Evolutionary conservation across 2,888 invertebrate species (phyloP).

Genomic region (Stegophylla sp.): DNA sequence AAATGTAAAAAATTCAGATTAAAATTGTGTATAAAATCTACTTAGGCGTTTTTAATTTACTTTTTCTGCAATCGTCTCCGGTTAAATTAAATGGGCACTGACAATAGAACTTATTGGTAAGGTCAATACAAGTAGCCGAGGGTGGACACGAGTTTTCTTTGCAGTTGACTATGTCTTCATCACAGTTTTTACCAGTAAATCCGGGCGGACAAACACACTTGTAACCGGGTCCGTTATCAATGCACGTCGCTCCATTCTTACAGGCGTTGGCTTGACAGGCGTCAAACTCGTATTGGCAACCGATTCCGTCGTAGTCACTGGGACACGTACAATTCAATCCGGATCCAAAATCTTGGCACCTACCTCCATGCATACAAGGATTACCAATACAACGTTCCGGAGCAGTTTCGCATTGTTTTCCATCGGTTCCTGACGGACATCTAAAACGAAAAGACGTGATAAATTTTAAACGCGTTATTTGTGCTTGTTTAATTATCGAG

Average conservation of each 20-base stretch:
- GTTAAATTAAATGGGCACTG: conserved; percentile 96
- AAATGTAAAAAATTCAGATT: conserved; percentile 64
- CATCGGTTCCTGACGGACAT: conserved; percentile 93
- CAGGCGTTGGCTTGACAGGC: conserved; percentile 90
- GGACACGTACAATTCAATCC: conserved; percentile 93
- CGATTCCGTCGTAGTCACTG: conserved; percentile 82
- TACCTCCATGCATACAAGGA: conserved; percentile 95
- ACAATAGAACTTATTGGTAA: conserved; percentile 90
- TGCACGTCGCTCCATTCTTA: conserved; percentile 90
- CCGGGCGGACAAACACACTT: conserved; percentile 86
- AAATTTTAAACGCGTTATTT: too few species aligned
- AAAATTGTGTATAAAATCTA: conserved; percentile 20
- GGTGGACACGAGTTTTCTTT: conserved; percentile 93
- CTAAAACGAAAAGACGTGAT: conserved; percentile 65
- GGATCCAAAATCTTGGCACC: conserved; percentile 94
- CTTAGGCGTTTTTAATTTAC: too few species aligned
- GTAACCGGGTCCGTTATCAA: conserved; percentile 84
- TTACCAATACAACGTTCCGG: conserved; percentile 92
- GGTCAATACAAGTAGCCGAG: conserved; percentile 88
- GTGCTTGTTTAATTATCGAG: not conserved
- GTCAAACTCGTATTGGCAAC: conserved; percentile 92
- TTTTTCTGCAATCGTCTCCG: conserved; percentile 94
- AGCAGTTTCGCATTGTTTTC: conserved; percentile 95
- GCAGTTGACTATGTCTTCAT: conserved; percentile 89
- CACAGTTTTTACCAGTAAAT: conserved; percentile 79